Base-by-base conservation (phyloP, 2,888 invertebrate genomes). In the Drosophila infuscata region DNA sequence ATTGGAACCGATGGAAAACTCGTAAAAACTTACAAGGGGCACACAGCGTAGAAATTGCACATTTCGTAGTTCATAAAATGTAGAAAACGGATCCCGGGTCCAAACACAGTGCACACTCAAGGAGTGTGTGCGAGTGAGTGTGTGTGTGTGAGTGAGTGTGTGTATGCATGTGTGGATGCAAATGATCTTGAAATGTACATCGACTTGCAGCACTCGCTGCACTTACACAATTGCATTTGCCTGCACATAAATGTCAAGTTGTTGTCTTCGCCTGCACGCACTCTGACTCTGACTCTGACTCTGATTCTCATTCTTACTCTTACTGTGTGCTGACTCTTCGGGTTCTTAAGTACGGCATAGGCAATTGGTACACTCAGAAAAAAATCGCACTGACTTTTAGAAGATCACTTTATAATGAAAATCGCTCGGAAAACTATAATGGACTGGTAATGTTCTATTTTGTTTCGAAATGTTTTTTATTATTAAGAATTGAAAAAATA, bases 201-300 rank as follows among this genome's bases (percentile, higher is more conserved):
- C 52, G 69, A 57, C n/a, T 54, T 65, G 36, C n/a, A 60, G 68
- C 78, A 60, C 53, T 69, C 46, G 25, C 20, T 70, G 70, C 71
- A 80, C 83, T 76, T 70, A 75, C 49, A 63, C 63, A 83, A 79
- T 56, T 77, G 74, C 74, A 76, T 75, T 84, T 76, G 81, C 87
- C 82, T 73, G 79, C 77, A 88, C 89, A 86, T 90, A 72, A 88
- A 88, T 85, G 90, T 90, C 83, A 86, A 88, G 90, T 70, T 78
- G 74, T 83, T 88, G 81, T 90, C 90, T 76, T 76, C 90, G 87
- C 83, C 90, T 79, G 69, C 70, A 81, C 74, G 81, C 80, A 76
- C 61, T 78, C 35, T 76, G 81, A 76, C 71, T 46, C 46, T 46
- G 20, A 46, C 0, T 46, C 20, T 4, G 38, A n/a, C 4, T 41